Base-by-base conservation (phyloP, 1,140 invertebrate species). In the Dreissena rostriformis region DNA sequence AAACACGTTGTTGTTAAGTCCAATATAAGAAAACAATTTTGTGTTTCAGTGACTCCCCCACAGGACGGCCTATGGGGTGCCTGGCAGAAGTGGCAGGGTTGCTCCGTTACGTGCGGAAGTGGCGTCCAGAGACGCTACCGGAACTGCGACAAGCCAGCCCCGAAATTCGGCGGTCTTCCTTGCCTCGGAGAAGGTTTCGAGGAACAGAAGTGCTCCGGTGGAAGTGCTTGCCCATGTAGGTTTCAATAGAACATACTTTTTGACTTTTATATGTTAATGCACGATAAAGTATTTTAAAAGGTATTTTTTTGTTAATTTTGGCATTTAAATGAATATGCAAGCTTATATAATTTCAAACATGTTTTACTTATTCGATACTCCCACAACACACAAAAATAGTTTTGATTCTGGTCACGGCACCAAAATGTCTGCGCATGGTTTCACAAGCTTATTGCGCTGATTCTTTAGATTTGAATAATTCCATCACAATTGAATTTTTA, bases 151-250 rank as follows among this genome's bases (percentile, higher is more conserved):
- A 66, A 78, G 28, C 75, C 75, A 12, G 14, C n/a, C 28, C 75
- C 75, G 2, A 66, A 66, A 22, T 78, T 53, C n/a, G 75, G 75
- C 53, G 75, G 75, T 17, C 39, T 52, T 2, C 63, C 63, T 4
- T 78, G 75, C 68, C 14, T 24, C 0, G 75, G 75, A 26, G 63
- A 78, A 29, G 26, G 26, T 11, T 78, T 24, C 29, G 75, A 78
- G 14, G 57, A 65, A 14, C 26, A 17, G n/a, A 75, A 87, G 17
- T 90, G 89, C 74, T 74, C 77, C 53, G 89, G 88, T 53, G 17
- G 0, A 26, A 26, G 29, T 19, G 19, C 15, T 49, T 22, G 49
- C 2, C 39, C 29, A 19, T 55, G 51, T 15, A 61, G 53, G 57
- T 74, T 57, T 11, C 10, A 22, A 22, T 55, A n/a, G 1, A 4